Percentiles rank a stretch among this genome's conserved stretches.
Conservation (phyloP, 2,113 vertebrate species). For the Sialia sialis region DNA sequence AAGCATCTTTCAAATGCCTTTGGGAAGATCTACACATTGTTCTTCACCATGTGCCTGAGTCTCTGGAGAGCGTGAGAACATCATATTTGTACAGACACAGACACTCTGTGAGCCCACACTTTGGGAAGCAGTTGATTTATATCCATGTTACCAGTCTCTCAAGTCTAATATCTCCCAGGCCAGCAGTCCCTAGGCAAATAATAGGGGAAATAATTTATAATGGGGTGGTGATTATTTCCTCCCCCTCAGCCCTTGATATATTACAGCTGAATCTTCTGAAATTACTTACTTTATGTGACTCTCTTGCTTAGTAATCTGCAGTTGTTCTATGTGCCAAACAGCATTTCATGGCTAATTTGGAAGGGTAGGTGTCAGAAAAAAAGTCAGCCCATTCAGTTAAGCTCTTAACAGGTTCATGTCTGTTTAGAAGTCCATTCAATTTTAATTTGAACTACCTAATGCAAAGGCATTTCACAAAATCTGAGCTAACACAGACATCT, state of each 20-base stretch:
- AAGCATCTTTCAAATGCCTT: neutral
- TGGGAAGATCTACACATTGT: neutral
- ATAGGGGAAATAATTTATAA: conserved; percentile 38
- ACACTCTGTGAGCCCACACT: neutral
- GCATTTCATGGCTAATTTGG: conserved; percentile 29
- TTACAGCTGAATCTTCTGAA: conserved; percentile 21
- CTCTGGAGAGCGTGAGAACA: conserved; percentile 6
- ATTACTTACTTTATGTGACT: neutral
- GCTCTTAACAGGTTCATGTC: neutral
- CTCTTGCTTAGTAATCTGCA: neutral
- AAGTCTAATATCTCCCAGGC: neutral
- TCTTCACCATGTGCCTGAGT: neutral
- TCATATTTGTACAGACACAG: neutral
- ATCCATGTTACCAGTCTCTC: neutral
- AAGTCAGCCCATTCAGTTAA: neutral
- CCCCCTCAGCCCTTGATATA: neutral
- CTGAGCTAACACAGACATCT: neutral
- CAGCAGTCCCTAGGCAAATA: neutral
- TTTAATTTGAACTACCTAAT: neutral
- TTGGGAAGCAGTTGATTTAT: conserved; percentile 12
- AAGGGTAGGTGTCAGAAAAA: neutral
- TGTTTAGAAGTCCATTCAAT: neutral
- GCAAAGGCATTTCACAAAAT: neutral
- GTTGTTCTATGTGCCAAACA: conserved; percentile 13
- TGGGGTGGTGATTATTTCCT: conserved; percentile 21